phyloP scores from a whole-genome alignment of 2,113 vertebrate genomes.

The Corythaixoides concolor region DNA sequence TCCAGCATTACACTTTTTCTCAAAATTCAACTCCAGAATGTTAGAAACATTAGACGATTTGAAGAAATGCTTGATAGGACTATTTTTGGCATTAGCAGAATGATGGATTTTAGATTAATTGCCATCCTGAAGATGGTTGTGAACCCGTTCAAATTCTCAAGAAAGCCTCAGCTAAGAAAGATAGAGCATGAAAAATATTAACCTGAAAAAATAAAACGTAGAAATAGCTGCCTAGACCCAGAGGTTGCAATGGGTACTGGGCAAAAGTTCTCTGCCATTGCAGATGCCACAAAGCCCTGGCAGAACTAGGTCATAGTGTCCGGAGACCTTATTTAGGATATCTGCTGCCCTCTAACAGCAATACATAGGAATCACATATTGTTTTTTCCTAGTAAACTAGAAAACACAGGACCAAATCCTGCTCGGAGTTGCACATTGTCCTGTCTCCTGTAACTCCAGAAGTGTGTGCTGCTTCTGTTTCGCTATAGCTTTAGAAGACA shows the following conservation, averaged over 20 bases:
- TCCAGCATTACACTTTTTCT: background rate
- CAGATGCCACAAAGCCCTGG: background rate
- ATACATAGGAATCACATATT: background rate
- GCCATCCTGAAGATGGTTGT: background rate
- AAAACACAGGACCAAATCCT: background rate
- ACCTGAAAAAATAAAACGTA: background rate
- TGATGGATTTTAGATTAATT: background rate
- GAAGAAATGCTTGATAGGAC: background rate
- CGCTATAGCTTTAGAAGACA: fast-evolving
- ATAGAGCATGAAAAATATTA: background rate
- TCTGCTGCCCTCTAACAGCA: constrained; percentile 61
- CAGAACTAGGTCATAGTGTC: background rate
- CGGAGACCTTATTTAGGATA: background rate
- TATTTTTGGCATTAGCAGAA: background rate
- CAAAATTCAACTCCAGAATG: background rate
- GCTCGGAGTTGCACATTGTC: background rate
- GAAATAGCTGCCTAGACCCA: background rate
- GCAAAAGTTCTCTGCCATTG: background rate
- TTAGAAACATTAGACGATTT: background rate
- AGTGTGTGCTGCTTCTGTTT: fast-evolving
- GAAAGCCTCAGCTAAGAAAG: background rate
- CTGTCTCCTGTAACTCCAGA: background rate
- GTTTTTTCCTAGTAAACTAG: background rate
- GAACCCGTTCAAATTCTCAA: background rate
- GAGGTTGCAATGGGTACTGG: background rate